Base-by-base conservation (phyloP, 2,888 invertebrate genomes). In the Geotrupes spiniger region DNA sequence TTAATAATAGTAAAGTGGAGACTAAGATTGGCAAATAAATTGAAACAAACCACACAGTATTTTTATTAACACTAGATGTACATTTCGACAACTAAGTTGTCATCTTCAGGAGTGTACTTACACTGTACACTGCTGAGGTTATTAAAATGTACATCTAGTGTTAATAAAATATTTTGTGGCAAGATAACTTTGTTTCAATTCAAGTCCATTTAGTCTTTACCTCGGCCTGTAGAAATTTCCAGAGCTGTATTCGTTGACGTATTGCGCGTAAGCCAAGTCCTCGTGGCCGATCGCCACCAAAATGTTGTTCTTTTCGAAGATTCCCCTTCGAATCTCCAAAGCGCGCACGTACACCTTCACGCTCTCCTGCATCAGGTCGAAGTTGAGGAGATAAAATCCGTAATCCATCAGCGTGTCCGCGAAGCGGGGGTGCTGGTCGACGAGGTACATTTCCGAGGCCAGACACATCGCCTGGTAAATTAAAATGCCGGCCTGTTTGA, bases 211-310 rank as follows among this genome's bases (percentile, higher is more conserved):
- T n/a, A n/a, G 8, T 21, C 57, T 66, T 72, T 71, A 83, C 84
- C 76, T 78, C 16, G 94, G 92, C 71, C 83, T 81, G 62, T 80
- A 80, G 73, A 95, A 95, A 58, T 86, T 80, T 0, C 94, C 93
- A 0, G 91, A 86, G 63, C 87, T 91, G 73, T 95, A 95, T 73
- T 95, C 94, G 46, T 88, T 84, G 37, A 94, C 93, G 71, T 95
- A 96, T 8, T 90, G 83, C 37, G 93, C 92, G 74, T 95, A 96
- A 0, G 94, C 92, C 36, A 95, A 77, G 75, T 95, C 94, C 74
- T 95, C 94, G 71, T 92, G 89, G 17, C 89, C 90, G 17, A 89
- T 82, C 0, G 94, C 95, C 58, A 95, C 89, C 71, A 89, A 87
- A 54, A 95, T 82, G 74, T 92, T 93, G 68, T 83, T 81, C 63